A percentile compares a stretch with the other conserved stretches of the same genome.
Evolutionary conservation across 2,797 vertebrate species (phyloP).

Genomic region (Cephalopachus bancanus): DNA sequence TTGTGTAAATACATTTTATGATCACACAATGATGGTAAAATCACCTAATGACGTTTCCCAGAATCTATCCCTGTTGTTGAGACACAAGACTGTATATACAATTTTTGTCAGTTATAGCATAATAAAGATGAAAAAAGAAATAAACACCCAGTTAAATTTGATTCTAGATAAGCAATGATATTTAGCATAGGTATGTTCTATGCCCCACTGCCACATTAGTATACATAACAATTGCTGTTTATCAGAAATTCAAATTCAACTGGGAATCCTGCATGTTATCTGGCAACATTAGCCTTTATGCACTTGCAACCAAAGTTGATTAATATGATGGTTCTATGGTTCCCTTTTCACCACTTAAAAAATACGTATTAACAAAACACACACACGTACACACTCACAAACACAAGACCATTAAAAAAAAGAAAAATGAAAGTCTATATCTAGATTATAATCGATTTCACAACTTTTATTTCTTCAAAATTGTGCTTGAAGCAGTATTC

Average conservation of each 20-base stretch:
- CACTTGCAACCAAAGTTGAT: not conserved
- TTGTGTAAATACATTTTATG: not conserved
- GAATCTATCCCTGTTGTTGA: not conserved
- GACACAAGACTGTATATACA: not conserved
- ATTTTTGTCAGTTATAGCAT: not conserved
- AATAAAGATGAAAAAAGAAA: not conserved
- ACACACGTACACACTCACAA: not conserved
- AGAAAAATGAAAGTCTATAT: not conserved
- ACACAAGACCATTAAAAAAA: not conserved
- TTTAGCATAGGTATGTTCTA: not conserved
- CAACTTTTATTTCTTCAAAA: not conserved
- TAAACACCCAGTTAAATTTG: not conserved
- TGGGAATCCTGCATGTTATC: not conserved
- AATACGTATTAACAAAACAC: not conserved
- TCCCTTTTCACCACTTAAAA: not conserved
- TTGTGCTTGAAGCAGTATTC: not conserved
- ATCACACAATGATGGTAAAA: not conserved
- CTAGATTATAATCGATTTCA: not conserved
- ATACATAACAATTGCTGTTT: not conserved
- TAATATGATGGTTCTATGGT: not conserved
- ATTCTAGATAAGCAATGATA: not conserved
- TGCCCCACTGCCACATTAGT: not conserved
- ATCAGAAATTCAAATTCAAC: constrained; percentile 33
- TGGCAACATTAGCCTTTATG: not conserved
- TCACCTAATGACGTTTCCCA: not conserved